Evolutionary conservation across 1,140 invertebrate species (phyloP), one percentile per base, ranked within the genome.

Genomic region (Hypsibius dujardini): DNA sequence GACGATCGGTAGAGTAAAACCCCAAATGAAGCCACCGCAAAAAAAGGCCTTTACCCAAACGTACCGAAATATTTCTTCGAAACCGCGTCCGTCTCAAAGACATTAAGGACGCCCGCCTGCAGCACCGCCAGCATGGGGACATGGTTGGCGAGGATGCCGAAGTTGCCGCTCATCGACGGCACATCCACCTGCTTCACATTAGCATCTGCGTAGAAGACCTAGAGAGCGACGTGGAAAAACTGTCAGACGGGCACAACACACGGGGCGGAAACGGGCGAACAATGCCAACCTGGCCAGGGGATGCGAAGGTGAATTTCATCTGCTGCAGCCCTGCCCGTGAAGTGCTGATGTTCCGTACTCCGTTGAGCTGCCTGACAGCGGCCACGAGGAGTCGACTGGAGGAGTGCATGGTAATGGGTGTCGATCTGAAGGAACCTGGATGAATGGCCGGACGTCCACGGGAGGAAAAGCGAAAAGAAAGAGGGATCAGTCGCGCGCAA

Each of bases 131-230:
- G 79, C 42, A 90, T 92, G 45, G 95, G 95, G 69, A 99, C 96
- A 80, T 99, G 96, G 76, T 93, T 89, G 1, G 95, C 90, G 70
- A 98, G 81, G 78, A 99, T 96, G 87, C 96, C 96, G 81, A 99
- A 95, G 70, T 86, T 83, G 70, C 95, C 94, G 77, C 89, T 93
- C 79, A 98, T 92, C 15, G 93, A 94, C 74, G 95, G 95, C 42
- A 98, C 95, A 84, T 99, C 96, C 47, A 99, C 86, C 84, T 99
- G 95, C 77, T 87, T 92, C 1, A 98, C 87, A 74, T 86, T 86
- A 74, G 85, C 85, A 75, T 87, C 84, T 77, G 92, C 86, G 79
- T 94, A 99, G 80, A 90, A 95, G 14, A 95, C 89, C 90, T 95
- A 77, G 7, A 84, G 74, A 70, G 60, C 80, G 72, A 71, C 76